Percentiles rank a stretch among this genome's conserved stretches.
These are phyloP conservation scores for Pygoscelis antarcticus DNA, from an alignment of 2,113 vertebrate genomes.

Conservation along the genomic window DNA sequence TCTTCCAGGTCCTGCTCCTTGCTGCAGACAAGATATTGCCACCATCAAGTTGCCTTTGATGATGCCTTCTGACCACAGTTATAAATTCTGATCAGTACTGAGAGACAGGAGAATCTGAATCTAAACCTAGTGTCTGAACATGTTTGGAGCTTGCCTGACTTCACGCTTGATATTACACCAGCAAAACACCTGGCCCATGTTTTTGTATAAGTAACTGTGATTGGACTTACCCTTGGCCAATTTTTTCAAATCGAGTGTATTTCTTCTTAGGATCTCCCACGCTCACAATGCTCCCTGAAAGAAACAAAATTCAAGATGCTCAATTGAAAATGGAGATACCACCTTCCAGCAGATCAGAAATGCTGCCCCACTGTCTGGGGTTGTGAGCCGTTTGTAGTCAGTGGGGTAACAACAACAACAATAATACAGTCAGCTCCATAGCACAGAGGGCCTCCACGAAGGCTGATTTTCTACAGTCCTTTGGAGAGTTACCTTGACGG, in stretches of 20 bases:
- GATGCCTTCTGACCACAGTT: background rate
- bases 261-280: slow-evolving; percentile 98
- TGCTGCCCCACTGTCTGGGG: background rate
- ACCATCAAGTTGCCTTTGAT: background rate
- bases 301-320: background rate
- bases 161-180: background rate
- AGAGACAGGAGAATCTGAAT: background rate
- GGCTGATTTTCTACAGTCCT: background rate
- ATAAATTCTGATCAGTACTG: background rate
- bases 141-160: background rate
- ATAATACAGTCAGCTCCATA: background rate
- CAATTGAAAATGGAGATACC: background rate
- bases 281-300: slow-evolving; percentile 94
- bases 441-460: background rate
- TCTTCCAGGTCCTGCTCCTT: background rate
- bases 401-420: background rate
- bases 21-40: background rate
- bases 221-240: slow-evolving; percentile 93
- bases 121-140: background rate
- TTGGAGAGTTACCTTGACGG: background rate
- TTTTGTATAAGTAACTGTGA: background rate
- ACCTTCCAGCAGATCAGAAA: background rate
- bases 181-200: background rate
- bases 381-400: background rate
- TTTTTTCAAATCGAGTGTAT: slow-evolving; percentile 98